Conservation (phyloP, 2,888 invertebrate genomes). For the Nymphalis c-album region DNA sequence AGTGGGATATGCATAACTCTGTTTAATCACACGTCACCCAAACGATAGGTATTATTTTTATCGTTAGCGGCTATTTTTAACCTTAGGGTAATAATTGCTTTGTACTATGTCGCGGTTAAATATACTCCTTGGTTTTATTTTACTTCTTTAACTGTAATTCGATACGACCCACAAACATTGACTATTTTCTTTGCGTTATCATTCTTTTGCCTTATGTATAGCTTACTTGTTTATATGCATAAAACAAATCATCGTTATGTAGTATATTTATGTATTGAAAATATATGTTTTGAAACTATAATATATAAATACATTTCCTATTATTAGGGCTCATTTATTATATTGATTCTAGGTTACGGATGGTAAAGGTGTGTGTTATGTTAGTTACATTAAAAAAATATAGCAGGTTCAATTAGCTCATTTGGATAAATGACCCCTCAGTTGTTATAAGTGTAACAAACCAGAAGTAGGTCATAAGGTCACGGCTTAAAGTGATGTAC, state of each 20-base stretch:
- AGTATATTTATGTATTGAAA: no score
- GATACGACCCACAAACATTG: conserved; percentile 14
- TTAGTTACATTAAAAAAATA: no score
- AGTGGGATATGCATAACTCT: conserved; percentile 28
- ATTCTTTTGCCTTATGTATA: not conserved
- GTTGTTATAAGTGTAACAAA: not conserved
- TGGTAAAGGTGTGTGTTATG: no score
- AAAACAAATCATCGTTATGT: no score
- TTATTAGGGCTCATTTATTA: no score
- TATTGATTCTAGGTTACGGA: no score
- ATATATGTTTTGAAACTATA: no score
- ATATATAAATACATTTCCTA: no score
- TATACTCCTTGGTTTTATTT: conserved; percentile 34
- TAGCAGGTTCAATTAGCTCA: not conserved
- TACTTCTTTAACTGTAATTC: conserved; percentile 31
- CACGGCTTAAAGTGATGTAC: conserved; percentile 2
- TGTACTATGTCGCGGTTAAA: conserved; percentile 47
- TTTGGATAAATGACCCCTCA: not conserved
- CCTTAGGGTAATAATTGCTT: conserved; percentile 61
- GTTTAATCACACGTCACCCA: conserved; percentile 42
- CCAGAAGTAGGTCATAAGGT: conserved; percentile 18
- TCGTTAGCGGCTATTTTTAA: conserved; percentile 67
- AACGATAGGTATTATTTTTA: conserved; percentile 61
- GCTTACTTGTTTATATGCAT: no score
- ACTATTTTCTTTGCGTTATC: not conserved